Evolutionary conservation across 2,797 vertebrate species (phyloP).

Genomic region (Meriones psammophilus): DNA sequence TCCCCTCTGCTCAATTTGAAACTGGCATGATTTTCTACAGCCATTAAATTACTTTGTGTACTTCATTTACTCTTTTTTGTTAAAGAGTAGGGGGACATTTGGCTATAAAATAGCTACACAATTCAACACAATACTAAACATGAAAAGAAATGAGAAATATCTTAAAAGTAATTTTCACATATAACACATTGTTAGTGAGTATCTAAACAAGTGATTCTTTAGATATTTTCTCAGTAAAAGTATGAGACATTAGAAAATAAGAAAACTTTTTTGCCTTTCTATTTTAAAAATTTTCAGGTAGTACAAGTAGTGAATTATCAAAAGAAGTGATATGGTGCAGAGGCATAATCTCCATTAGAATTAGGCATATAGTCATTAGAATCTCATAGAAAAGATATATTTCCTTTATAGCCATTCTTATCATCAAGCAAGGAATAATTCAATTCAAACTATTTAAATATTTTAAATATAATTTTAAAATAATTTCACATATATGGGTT

Average conservation of each 20-base stretch:
- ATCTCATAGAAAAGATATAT: no score
- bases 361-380: no score
- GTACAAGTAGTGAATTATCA: background rate
- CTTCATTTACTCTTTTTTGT: constrained; percentile 17
- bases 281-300: constrained; percentile 20
- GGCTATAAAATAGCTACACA: constrained; percentile 19
- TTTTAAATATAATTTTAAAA: no score
- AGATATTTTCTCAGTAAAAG: constrained; percentile 11
- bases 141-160: constrained; percentile 23
- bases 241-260: background rate
- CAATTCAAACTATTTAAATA: no score
- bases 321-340: no score
- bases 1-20: constrained; percentile 1
- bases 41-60: constrained; percentile 2
- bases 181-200: background rate
- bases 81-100: background rate
- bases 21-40: constrained; percentile 5
- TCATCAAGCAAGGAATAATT: no score
- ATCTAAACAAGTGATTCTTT: background rate
- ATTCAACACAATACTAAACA: background rate
- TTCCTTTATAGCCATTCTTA: no score
- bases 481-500: no score
- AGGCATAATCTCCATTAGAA: no score
- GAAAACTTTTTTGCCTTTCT: background rate
- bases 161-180: constrained; percentile 59